A percentile compares a stretch with the other conserved stretches of the same genome.
These are phyloP conservation scores for Eumacrocentrus americanus DNA, from an alignment of 2,888 invertebrate genomes.

Conservation along the genomic window DNA sequence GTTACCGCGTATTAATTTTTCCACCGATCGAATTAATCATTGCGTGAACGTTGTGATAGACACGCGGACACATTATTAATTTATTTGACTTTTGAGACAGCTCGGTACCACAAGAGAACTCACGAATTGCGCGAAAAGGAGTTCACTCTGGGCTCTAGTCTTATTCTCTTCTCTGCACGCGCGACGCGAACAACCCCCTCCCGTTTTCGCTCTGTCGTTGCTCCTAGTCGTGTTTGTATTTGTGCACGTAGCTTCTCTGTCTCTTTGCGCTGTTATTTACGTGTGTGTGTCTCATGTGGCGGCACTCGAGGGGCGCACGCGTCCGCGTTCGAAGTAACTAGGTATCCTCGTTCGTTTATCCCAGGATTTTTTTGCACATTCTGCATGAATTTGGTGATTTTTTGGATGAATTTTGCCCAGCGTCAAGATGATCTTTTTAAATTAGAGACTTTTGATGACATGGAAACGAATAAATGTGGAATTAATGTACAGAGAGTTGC, in stretches of 20 bases:
- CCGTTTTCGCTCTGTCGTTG: constrained; percentile 4
- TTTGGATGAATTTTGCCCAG: no score
- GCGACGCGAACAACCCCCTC: constrained; percentile 27
- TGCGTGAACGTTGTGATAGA: no score
- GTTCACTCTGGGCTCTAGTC: constrained; percentile 26
- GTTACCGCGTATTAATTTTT: no score
- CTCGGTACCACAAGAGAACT: constrained; percentile 11
- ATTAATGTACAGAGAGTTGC: constrained; percentile 30
- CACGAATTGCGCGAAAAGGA: constrained; percentile 23
- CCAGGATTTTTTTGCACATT: neutral
- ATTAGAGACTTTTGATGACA: no score
- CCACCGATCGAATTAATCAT: no score
- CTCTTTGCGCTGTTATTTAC: constrained; percentile 1
- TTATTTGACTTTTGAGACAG: neutral
- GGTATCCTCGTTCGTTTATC: constrained; percentile 16
- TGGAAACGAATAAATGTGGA: no score
- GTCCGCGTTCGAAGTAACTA: constrained; percentile 37
- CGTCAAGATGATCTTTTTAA: no score
- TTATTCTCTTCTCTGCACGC: constrained; percentile 31
- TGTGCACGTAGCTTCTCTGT: constrained; percentile 7
- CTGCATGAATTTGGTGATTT: neutral
- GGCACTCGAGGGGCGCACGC: constrained; percentile 38
- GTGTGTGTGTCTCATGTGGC: constrained; percentile 1
- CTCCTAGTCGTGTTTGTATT: constrained; percentile 8
- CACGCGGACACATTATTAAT: no score